Base-by-base conservation (phyloP, 30 jellyfish, hydroid and myxozoan species). In the Aurelia aurita region DNA sequence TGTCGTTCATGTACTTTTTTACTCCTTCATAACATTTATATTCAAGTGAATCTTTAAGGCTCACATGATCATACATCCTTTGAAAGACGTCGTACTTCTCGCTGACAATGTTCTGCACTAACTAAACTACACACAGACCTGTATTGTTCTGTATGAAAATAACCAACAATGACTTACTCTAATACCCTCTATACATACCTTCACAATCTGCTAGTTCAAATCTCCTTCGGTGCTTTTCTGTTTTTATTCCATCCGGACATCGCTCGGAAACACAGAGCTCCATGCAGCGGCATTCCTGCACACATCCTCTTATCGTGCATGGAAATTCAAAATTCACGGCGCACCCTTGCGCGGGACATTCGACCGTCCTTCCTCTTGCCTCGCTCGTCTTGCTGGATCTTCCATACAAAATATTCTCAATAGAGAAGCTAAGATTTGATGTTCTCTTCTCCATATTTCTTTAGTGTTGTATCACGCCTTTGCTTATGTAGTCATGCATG, bases 391-490 rank as follows among this genome's bases (percentile, higher is more conserved):
- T 63, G 58, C n/a, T 53, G 14, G 85, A 59, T 66, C 80, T 81
- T 10, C 91, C 91, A 35, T 68, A 58, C 79, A 81, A 65, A 34
- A 81, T 81, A 34, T 68, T 81, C 21, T 81, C 91, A 25, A 81
- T 81, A 15, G 91, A 81, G 67, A 81, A 81, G 57, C 91, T 81
- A 13, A 81, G 72, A 23, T 31, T 28, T 45, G 91, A 53, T 22
- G 84, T 15, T 22, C 54, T 60, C 57, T 32, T 54, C n/a, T 68
- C 85, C 91, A 81, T 39, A 39, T 0, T 39, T 81, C 25, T 26
- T 45, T 22, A 1, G 19, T 18, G 46, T 57, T 57, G 60, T 25
- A n/a, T 12, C 51, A 67, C 32, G 19, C 3, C 12, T 20, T 20
- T 26, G 59, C 10, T 43, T 19, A 16, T 69, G 49, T 18, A 61